Base-by-base conservation (phyloP, 2,888 invertebrate species). In the Microplitis deprimator region DNA sequence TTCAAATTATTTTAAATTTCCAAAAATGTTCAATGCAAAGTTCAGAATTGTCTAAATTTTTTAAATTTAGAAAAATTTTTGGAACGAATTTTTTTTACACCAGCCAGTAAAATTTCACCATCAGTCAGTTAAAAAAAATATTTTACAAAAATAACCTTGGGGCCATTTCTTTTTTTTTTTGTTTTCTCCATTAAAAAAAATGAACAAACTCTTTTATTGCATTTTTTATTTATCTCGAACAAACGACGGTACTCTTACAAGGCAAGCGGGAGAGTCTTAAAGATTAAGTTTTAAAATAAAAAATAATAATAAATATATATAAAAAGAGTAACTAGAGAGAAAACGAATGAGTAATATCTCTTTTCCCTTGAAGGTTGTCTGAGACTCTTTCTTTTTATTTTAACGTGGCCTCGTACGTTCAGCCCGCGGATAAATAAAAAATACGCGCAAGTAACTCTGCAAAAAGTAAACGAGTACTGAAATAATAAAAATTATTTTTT, bases 291-390 rank as follows among this genome's bases (percentile, higher is more conserved):
- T 50, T 13, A 50, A 50, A 50, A 50, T 50, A 50, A 50, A 50
- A 50, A 50, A 50, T 50, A 50, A 50, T 50, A 50, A 13, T 50
- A 29, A 29, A 29, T 29, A 29, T 29, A 29, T 4, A 29, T 29
- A 29, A 29, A 29, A 62, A 76, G 76, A 41, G 64, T 60, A 68
- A 60, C 68, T 60, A 75, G 62, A 41, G 41, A 59, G 73, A 59
- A 61, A 71, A 71, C 39, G 64, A 67, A 59, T 60, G 65, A 70
- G 71, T 38, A 38, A 71, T 65, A 41, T 73, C 65, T 73, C 50
- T 73, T 50, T 29, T 60, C 40, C 60, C 17, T 40, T 70, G 77
- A 77, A 77, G 77, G 77, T 77, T 77, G 77, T 77, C 77, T 77
- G 77, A 68, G 69, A 20, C 71, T 60, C 16, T 10, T 29, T 29